Evolutionary conservation across 2,113 vertebrate species (phyloP), one percentile per base, ranked within the genome.

Genomic region (Charina bottae): DNA sequence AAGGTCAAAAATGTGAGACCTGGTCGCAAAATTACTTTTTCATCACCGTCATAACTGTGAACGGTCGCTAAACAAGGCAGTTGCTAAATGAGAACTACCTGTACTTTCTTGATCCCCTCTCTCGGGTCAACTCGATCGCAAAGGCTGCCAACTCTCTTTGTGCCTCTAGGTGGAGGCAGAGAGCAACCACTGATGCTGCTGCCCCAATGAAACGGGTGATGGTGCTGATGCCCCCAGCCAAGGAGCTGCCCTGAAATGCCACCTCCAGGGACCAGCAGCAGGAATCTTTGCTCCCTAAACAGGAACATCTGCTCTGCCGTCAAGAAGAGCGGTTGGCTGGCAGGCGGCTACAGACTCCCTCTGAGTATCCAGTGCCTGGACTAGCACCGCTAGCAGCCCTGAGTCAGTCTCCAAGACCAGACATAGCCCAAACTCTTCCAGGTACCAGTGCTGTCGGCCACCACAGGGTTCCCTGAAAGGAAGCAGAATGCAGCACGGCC

Each of bases 91-190:
- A 37, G 68, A 37, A 78, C 2, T 3, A 9, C 17, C 21, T 21
- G 7, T 78, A 21, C 33, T 78, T 21, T 78, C 33, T 6, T 21
- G 33, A 21, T 78, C 13, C 64, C 64, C 28, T n/a, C 68, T 72
- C 68, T 3, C 26, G 10, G 1, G 33, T n/a, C 15, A 49, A 49
- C 49, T 49, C 0, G 49, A 49, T 49, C 1, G 15, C 2, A 21
- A 55, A 86, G 2, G 9, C 10, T 58, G n/a, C n/a, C 13, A 46
- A 2, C 2, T 28, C n/a, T 6, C 54, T 78, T 59, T 55, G n/a
- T 23, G 13, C 62, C 92, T 86, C 92, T 55, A 92, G 92, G 37
- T 78, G 88, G 92, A 26, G 83, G 8, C 15, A 58, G 53, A 87
- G 60, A 87, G 84, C 53, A 87, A 62, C 10, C 42, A 42, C 54